Conservation (phyloP, 2,888 invertebrate genomes). For the Brenthis hecate region DNA sequence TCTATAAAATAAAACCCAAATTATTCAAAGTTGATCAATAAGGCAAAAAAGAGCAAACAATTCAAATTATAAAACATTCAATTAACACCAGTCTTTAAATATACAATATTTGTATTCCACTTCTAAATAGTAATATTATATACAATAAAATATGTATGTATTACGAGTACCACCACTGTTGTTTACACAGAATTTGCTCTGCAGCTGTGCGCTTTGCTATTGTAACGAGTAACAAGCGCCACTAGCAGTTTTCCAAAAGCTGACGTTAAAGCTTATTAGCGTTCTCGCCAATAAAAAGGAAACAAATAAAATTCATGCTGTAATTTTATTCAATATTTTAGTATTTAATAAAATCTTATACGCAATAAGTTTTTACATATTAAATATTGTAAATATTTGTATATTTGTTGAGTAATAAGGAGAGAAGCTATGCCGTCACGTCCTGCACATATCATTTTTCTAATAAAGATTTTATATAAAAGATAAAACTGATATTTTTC, state of each 20-base stretch:
- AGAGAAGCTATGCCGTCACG: too few relatives aligned
- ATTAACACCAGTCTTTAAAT: not conserved
- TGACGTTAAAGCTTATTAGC: constrained; percentile 11
- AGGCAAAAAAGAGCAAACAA: too few relatives aligned
- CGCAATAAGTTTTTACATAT: too few relatives aligned
- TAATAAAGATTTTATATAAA: too few relatives aligned
- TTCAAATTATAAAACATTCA: too few relatives aligned
- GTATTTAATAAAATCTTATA: too few relatives aligned
- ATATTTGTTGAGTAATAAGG: too few relatives aligned
- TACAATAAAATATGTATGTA: not conserved
- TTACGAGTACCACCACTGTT: constrained; percentile 8
- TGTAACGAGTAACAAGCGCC: constrained; percentile 4
- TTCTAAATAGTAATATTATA: constrained; percentile 8
- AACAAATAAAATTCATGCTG: constrained; percentile 1
- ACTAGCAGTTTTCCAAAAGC: constrained; percentile 17
- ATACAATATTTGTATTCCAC: constrained; percentile 1
- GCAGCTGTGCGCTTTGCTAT: constrained; percentile 14
- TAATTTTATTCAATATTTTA: not conserved
- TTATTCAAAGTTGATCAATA: too few relatives aligned
- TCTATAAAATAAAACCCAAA: too few relatives aligned
- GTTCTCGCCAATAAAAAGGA: not conserved
- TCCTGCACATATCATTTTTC: too few relatives aligned
- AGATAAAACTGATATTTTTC: not conserved
- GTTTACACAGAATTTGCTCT: constrained; percentile 7
- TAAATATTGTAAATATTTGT: too few relatives aligned